Percentiles rank a stretch among this genome's conserved stretches.
phyloP scores from a whole-genome alignment of 2,797 vertebrate genomes.

The Stomatorhinus walkeri region DNA sequence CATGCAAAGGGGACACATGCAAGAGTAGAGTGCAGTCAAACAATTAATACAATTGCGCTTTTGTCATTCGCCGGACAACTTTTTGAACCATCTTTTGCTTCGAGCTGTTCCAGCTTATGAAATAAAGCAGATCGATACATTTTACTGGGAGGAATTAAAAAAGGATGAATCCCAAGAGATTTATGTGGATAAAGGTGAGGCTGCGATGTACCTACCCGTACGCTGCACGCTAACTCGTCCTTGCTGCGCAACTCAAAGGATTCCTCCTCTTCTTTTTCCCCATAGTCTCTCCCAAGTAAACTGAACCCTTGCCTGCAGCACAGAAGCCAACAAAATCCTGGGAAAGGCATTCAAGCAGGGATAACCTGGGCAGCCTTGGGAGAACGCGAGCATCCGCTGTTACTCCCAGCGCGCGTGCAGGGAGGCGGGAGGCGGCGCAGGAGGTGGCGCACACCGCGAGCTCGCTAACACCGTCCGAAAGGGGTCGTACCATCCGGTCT shows the following conservation, averaged over 20 bases:
- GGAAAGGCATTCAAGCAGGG: conserved; percentile 87
- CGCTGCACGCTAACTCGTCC: conserved; percentile 65
- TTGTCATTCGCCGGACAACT: background rate
- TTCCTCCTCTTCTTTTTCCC: conserved; percentile 82
- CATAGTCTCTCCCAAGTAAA: conserved; percentile 87
- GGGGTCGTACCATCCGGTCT: background rate
- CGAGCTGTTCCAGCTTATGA: background rate
- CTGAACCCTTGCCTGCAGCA: conserved; percentile 94
- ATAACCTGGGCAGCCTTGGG: conserved; percentile 32
- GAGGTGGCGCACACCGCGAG: background rate
- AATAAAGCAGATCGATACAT: background rate
- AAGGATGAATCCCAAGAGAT: background rate
- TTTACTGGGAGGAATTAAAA: background rate
- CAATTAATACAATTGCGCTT: background rate
- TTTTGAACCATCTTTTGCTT: background rate
- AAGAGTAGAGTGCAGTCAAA: background rate
- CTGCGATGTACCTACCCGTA: conserved; percentile 52
- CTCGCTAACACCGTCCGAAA: background rate
- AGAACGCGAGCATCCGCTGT: conserved; percentile 8
- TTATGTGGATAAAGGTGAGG: background rate
- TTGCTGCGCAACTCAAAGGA: conserved; percentile 83
- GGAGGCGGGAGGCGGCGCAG: background rate
- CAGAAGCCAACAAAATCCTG: conserved; percentile 81
- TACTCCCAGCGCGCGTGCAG: background rate
- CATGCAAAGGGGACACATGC: background rate